Evolutionary conservation across 2,888 invertebrate genomes (phyloP).

Genomic region (Crossocerus cetratus): DNA sequence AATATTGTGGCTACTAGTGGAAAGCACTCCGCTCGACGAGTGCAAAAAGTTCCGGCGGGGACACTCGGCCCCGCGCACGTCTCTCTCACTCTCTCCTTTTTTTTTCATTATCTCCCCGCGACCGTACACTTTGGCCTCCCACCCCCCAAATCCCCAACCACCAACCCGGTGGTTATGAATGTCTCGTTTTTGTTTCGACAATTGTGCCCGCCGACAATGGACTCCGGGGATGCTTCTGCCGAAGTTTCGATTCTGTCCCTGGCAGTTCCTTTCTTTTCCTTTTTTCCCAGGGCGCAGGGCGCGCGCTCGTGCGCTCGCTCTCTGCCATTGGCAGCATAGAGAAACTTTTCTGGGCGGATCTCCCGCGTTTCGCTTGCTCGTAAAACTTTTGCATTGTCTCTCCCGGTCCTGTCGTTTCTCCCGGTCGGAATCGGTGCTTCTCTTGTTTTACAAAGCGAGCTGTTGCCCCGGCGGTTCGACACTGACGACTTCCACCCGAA

Average conservation of each 20-base stretch:
- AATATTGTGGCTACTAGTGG: neutral
- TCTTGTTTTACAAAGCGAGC: constrained; percentile 32
- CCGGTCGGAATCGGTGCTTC: constrained; percentile 2
- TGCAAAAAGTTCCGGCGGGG: neutral
- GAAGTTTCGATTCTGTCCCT: constrained; percentile 51
- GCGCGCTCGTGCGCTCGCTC: constrained; percentile 1
- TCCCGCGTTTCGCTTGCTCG: constrained; percentile 41
- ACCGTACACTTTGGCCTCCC: constrained; percentile 1
- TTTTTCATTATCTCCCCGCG: neutral
- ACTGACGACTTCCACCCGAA: constrained; percentile 15
- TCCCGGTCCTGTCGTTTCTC: constrained; percentile 23
- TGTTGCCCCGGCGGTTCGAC: constrained; percentile 27
- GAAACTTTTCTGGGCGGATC: constrained; percentile 49
- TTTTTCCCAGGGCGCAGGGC: neutral
- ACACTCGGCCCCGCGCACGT: neutral
- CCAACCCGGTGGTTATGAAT: constrained; percentile 8
- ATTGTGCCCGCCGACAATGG: constrained; percentile 41
- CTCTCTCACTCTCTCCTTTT: no score
- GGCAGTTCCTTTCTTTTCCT: constrained; percentile 26
- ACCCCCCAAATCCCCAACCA: no score
- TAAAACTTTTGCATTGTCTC: constrained; percentile 61
- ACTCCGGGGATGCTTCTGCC: constrained; percentile 15
- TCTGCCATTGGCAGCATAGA: constrained; percentile 31
- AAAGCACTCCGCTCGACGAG: neutral
- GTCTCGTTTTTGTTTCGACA: constrained; percentile 31